Base-by-base conservation (phyloP, 92 coral and sea anemone species). In the Epizoanthus ramosus region DNA sequence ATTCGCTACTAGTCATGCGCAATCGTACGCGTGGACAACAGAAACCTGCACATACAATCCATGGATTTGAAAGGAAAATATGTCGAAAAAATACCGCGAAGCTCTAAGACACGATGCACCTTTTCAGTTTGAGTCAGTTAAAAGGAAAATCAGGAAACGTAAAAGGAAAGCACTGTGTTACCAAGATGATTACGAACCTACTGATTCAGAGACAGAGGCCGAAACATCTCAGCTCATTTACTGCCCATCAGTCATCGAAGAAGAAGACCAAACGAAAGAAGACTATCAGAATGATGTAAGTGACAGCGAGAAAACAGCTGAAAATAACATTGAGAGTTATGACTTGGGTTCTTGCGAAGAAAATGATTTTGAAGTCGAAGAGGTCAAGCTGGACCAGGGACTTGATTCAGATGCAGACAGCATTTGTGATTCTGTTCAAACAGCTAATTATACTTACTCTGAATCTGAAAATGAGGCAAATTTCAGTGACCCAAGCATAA, bases 81-180 rank as follows among this genome's bases (percentile, higher is more conserved):
- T 67, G 65, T 77, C 63, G 3, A 69, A 84, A 8, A 73, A 71
- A 2, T 86, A 71, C 47, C 80, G 85, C 24, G 79, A 86, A 58
- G 80, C 80, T 66, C 67, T 85, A 57, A 54, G 85, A 28, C 73
- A 69, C 37, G 85, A 86, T 68, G 89, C 68, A 68, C 89, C 85
- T 6, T 68, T 39, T 33, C n/a, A 86, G 17, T 79, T 57, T 59
- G 57, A 3, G 37, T 68, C 89, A 31, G 28, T 31, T 64, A 67
- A 56, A 9, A 68, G 69, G 61, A 71, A 60, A 68, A 86, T 23
- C 18, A 63, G 68, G 22, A 63, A 63, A 63, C 68, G 23, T 1
- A 19, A 63, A 63, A 63, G 68, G 19, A 63, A 63, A 15, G 19
- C 8, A 6, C 9, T 12, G 22, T 8, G 6, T 19, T 1, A 23